Base-by-base conservation (phyloP, 2,113 vertebrate genomes). In the Mobula birostris region DNA sequence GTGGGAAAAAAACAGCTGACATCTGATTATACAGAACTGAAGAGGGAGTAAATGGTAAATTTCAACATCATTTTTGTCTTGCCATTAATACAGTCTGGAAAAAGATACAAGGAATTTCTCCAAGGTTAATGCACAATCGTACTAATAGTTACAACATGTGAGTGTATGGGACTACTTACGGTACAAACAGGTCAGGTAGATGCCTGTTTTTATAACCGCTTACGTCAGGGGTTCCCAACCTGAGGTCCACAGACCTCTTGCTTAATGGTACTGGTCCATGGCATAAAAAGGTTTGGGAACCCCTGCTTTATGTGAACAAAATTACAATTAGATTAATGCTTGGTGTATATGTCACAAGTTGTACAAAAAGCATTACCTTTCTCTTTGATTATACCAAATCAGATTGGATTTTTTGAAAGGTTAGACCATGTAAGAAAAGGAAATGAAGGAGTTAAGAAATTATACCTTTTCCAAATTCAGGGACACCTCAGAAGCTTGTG, bases 1-100 rank as follows among this genome's bases (percentile, higher is more conserved):
- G 91, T 92, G 90, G 90, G 66, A 74, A 74, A 74, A 72, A 93
- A 93, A 74, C 90, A 93, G 90, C 90, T 93, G 90, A 93, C 90
- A 93, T 93, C 68, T 48, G 68, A 93, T 93, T 93, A 93, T 72
- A 93, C 72, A 93, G 90, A 93, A 74, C 70, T 93, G 90, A 93
- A 68, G 90, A 93, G 63, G 68, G 63, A 91, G 87, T 91, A 74
- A 93, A 68, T 93, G 90, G 90, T 74, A 74, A 93, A 93, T 93
- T 93, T 93, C 36, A 3, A 93, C 90, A 48, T 93, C 36, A 93
- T 93, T 93, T 90, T 93, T 48, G 68, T 27, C 9, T 93, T 93
- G 68, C 21, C 85, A 7, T 90, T n/a, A 48, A 21, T 48, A 93
- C 36, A 29, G 11, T 66, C 40, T 70, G 90, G 27, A 93, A 93